These are phyloP conservation scores for Oikopleura dioica DNA, from an alignment of 23 tunicate species.

Conservation along the genomic window DNA sequence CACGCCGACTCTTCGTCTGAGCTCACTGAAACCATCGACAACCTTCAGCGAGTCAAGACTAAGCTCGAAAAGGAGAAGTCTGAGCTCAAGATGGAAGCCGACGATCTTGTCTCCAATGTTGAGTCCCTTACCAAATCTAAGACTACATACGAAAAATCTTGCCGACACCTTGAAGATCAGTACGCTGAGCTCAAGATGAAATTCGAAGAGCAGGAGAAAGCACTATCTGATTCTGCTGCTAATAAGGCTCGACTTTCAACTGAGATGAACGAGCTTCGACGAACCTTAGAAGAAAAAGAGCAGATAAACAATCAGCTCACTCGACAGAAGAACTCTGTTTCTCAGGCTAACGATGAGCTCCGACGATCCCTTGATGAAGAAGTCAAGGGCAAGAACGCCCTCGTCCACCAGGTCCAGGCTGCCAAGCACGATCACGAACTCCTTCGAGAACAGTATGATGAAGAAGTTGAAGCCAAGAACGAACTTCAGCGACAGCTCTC, in stretches of 20 bases:
- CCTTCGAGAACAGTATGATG: constrained; percentile 69
- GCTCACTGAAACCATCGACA: constrained; percentile 31
- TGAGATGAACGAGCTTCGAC: constrained; percentile 24
- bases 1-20: constrained; percentile 61
- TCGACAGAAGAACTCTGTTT: constrained; percentile 59
- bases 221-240: background rate
- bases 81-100: constrained; percentile 19
- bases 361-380: constrained; percentile 76
- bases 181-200: background rate
- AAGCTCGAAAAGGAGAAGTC: constrained; percentile 21
- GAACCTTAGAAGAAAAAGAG: constrained; percentile 69
- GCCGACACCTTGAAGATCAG: background rate
- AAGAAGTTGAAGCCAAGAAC: constrained; percentile 60
- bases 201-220: background rate
- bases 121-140: background rate
- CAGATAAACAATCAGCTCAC: constrained; percentile 69
- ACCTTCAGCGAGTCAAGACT: constrained; percentile 18
- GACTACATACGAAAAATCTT: background rate
- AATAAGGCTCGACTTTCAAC: background rate
- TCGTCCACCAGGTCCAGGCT: constrained; percentile 13
- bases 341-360: constrained; percentile 71
- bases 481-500: constrained; percentile 62
- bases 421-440: constrained; percentile 39
- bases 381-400: constrained; percentile 30
- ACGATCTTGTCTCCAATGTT: constrained; percentile 14